A percentile compares a stretch with the other conserved stretches of the same genome.
Conservation (phyloP, 2,797 vertebrate genomes). For the Melanotaenia trifasciata region DNA sequence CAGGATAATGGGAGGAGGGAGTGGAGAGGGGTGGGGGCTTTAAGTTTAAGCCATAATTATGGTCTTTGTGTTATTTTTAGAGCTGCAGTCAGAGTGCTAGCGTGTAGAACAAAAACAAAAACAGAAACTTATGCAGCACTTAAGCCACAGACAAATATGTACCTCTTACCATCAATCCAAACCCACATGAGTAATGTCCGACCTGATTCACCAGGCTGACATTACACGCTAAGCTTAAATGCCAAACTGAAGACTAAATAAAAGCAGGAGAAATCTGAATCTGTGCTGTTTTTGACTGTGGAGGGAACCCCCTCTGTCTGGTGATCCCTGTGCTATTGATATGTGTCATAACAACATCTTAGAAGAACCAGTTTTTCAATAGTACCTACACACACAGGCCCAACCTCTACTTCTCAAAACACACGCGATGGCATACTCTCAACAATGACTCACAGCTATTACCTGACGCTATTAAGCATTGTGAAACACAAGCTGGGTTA, state of each 20-base stretch:
- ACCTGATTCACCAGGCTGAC: constrained; percentile 41
- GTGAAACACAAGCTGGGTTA: constrained; percentile 74
- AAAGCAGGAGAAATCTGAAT: constrained; percentile 38
- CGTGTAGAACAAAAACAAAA: constrained; percentile 67
- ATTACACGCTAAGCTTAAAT: constrained; percentile 19
- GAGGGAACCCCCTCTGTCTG: constrained; percentile 68
- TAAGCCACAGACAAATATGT: constrained; percentile 58
- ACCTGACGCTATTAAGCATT: constrained; percentile 68
- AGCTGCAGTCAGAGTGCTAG: constrained; percentile 54
- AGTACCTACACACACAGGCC: constrained; percentile 41
- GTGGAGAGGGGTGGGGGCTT: constrained; percentile 54
- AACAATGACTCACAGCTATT: constrained; percentile 77
- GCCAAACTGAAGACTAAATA: constrained; percentile 38
- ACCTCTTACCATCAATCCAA: constrained; percentile 36
- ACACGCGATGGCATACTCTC: constrained; percentile 75
- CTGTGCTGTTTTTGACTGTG: constrained; percentile 31
- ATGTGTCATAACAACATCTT: constrained; percentile 74
- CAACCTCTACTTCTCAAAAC: constrained; percentile 56
- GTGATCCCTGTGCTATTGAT: constrained; percentile 67
- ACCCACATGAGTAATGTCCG: constrained; percentile 47
- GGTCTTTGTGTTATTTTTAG: constrained; percentile 74
- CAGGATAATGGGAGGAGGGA: constrained; percentile 54
- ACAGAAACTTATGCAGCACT: constrained; percentile 58
- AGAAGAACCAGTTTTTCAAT: constrained; percentile 69
- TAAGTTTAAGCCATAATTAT: constrained; percentile 74